These are phyloP conservation scores for Todus mexicanus DNA, from an alignment of 2,797 vertebrate species.

Conservation along the genomic window DNA sequence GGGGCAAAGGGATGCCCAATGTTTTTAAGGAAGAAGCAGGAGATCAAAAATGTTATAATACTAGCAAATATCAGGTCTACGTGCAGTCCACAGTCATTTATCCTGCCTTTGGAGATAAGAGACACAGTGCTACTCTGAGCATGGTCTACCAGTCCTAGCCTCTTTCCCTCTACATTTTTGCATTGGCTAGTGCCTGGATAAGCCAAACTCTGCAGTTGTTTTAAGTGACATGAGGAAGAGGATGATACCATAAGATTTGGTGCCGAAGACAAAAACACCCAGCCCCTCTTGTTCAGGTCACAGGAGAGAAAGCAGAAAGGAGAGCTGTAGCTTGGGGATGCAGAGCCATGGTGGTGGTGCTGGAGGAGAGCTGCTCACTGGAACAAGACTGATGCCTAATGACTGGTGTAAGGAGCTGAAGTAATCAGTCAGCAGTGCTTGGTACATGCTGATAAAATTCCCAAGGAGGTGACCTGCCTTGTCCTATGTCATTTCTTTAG, in stretches of 20 bases:
- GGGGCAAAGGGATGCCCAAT: fast-evolving
- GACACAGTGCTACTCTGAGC: background rate
- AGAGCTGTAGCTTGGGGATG: fast-evolving
- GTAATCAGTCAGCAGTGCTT: background rate
- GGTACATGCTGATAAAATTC: background rate
- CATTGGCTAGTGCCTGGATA: background rate
- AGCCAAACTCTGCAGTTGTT: background rate
- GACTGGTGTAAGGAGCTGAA: background rate
- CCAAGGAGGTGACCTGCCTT: background rate
- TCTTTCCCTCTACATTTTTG: background rate
- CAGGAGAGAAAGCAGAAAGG: background rate
- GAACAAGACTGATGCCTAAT: background rate
- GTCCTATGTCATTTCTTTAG: background rate
- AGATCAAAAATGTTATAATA: background rate
- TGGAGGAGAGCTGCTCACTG: background rate
- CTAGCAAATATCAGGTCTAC: background rate
- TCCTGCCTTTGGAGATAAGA: background rate
- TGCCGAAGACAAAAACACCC: background rate
- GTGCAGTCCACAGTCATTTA: background rate
- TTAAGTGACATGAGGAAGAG: background rate
- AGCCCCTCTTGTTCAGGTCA: background rate
- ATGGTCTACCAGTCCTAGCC: fast-evolving
- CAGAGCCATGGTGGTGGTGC: background rate
- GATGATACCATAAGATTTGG: background rate
- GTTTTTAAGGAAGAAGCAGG: background rate